Conservation (phyloP, 2,797 vertebrate species). For the Phrynocephalus vlangalii region DNA sequence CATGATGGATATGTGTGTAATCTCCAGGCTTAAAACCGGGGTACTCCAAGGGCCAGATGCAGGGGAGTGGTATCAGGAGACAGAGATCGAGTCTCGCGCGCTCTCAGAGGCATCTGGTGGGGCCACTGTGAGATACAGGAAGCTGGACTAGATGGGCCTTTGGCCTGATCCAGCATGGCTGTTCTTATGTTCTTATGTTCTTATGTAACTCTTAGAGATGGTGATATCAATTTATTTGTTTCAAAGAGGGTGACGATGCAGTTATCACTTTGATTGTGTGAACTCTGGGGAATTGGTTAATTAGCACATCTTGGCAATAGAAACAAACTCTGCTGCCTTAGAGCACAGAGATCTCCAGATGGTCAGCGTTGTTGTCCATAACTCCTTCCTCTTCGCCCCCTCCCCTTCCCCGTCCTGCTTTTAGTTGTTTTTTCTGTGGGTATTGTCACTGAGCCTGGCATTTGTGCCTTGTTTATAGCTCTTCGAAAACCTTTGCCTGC, state of each 20-base stretch:
- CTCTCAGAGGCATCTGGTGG: too few species aligned
- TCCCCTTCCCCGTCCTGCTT: slow-evolving; percentile 14
- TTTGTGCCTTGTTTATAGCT: slow-evolving; percentile 29
- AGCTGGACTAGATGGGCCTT: too few species aligned
- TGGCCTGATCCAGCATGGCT: too few species aligned
- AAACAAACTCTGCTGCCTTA: slow-evolving; percentile 52
- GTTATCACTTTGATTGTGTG: slow-evolving; percentile 40
- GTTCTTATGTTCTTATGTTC: too few species aligned
- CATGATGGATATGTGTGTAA: too few species aligned
- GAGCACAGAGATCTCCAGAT: slow-evolving; percentile 52
- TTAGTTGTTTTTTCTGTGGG: slow-evolving; percentile 49
- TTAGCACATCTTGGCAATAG: slow-evolving; percentile 59
- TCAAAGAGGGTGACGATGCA: slow-evolving; percentile 17
- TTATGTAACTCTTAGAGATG: not conserved
- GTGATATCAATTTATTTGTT: slow-evolving; percentile 22
- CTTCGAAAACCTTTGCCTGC: slow-evolving; percentile 33
- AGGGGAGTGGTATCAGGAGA: too few species aligned
- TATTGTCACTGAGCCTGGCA: slow-evolving; percentile 49
- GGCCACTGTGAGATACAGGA: too few species aligned
- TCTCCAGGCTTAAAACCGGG: too few species aligned
- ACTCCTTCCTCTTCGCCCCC: not conserved
- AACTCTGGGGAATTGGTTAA: slow-evolving; percentile 50
- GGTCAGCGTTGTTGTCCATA: slow-evolving; percentile 55
- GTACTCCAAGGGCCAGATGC: too few species aligned
- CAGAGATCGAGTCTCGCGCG: too few species aligned